Evolutionary conservation across 2,113 vertebrate species (phyloP).

Genomic region (Rhynchomys soricoides): DNA sequence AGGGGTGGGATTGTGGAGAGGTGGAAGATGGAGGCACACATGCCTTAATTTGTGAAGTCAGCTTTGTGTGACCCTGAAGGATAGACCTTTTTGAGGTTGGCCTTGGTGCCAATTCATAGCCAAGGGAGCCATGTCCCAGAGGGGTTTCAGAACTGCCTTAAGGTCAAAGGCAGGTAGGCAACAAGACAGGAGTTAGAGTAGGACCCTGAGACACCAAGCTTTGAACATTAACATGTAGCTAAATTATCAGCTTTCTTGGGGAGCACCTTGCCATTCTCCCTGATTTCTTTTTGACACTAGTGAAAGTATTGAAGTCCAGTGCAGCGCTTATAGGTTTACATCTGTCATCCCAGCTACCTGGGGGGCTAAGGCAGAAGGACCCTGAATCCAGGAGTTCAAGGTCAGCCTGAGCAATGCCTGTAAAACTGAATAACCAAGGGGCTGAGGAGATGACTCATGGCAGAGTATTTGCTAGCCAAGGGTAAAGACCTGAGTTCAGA

Average conservation of each 20-base stretch:
- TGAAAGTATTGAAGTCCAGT: neutral
- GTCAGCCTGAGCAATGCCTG: neutral
- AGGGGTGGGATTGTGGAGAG: neutral
- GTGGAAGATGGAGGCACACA: neutral
- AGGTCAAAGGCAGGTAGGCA: neutral
- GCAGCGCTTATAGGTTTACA: neutral
- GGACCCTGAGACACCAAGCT: neutral
- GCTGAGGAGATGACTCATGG: neutral
- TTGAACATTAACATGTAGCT: neutral
- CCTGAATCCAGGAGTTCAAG: neutral
- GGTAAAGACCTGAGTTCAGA: neutral
- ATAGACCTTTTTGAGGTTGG: neutral
- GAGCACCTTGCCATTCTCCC: neutral
- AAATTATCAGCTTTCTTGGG: neutral
- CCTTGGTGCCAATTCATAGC: neutral
- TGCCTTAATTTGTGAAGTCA: neutral
- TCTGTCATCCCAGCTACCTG: neutral
- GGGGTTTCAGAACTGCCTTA: neutral
- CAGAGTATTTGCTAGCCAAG: neutral
- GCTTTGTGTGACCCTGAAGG: neutral
- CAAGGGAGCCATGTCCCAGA: neutral
- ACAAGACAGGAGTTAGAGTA: neutral
- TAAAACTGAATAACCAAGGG: neutral
- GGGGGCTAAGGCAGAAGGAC: neutral
- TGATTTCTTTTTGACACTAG: neutral